Percentiles rank a stretch among this genome's conserved stretches.
phyloP scores from a whole-genome alignment of 2,888 invertebrate species.

The Euzophera pinguis region DNA sequence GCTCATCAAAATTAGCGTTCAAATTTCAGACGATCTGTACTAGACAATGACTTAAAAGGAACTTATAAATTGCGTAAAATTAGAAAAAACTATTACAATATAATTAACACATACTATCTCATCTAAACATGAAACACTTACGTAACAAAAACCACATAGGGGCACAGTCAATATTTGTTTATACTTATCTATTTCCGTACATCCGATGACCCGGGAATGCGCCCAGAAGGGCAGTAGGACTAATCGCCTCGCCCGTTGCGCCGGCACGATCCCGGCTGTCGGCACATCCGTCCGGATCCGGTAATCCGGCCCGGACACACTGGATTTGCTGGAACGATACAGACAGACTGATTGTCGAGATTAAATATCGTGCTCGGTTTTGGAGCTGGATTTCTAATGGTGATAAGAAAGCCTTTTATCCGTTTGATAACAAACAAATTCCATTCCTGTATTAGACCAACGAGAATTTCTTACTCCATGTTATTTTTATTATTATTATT shows the following conservation, averaged over 20 bases:
- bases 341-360: slow-evolving; percentile 66
- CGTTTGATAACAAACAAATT: not conserved
- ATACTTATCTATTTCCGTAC: slow-evolving; percentile 54
- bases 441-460: too few species aligned
- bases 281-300: slow-evolving; percentile 50
- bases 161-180: slow-evolving; percentile 39
- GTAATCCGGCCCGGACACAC: slow-evolving; percentile 48
- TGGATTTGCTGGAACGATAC: slow-evolving; percentile 65
- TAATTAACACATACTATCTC: not conserved
- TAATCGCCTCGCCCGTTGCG: slow-evolving; percentile 66
- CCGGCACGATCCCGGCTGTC: slow-evolving; percentile 57
- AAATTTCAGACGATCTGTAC: too few species aligned
- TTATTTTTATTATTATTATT: too few species aligned
- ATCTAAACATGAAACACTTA: slow-evolving; percentile 9
- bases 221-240: slow-evolving; percentile 57
- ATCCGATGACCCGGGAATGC: slow-evolving; percentile 45
- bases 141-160: slow-evolving; percentile 10
- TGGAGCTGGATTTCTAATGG: slow-evolving; percentile 22
- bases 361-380: slow-evolving; percentile 49
- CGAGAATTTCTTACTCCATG: too few species aligned
- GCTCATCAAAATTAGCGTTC: too few species aligned
- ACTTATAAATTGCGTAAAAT: too few species aligned
- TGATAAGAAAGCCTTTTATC: not conserved
- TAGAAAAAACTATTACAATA: too few species aligned
- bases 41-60: too few species aligned